A percentile compares a stretch with the other conserved stretches of the same genome.
phyloP scores from a whole-genome alignment of 2,797 vertebrate genomes.

The Forpus xanthops region DNA sequence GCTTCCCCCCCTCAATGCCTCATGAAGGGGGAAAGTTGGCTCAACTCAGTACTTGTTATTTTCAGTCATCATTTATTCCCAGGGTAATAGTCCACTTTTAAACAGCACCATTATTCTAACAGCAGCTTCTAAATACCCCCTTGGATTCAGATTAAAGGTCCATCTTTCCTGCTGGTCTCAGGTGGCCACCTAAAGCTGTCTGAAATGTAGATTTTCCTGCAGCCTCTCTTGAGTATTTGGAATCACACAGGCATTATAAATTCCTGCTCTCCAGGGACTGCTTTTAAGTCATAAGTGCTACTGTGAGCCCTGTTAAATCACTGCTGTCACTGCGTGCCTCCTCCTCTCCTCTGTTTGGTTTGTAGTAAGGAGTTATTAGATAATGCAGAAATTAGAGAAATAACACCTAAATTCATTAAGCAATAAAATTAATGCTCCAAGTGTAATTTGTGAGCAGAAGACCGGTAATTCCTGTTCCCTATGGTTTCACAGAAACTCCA shows the following conservation, averaged over 20 bases:
- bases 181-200: neutral
- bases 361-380: neutral
- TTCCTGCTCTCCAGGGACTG: neutral
- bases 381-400: slow-evolving; percentile 42
- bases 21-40: neutral
- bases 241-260: neutral
- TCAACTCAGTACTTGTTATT: neutral
- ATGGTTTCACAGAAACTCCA: slow-evolving; percentile 41
- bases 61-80: neutral
- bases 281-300: neutral
- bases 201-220: neutral
- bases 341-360: neutral
- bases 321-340: neutral
- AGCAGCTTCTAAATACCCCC: neutral
- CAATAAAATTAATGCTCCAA: slow-evolving; percentile 36
- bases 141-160: neutral
- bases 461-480: slow-evolving; percentile 73
- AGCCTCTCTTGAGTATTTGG: neutral
- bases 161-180: neutral
- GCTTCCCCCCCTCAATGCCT: neutral
- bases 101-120: neutral
- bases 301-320: neutral
- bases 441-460: neutral
- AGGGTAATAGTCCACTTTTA: neutral
- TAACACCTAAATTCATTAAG: slow-evolving; percentile 62